phyloP scores from a whole-genome alignment of 2,113 vertebrate species.

The Acrocephalus arundinaceus region DNA sequence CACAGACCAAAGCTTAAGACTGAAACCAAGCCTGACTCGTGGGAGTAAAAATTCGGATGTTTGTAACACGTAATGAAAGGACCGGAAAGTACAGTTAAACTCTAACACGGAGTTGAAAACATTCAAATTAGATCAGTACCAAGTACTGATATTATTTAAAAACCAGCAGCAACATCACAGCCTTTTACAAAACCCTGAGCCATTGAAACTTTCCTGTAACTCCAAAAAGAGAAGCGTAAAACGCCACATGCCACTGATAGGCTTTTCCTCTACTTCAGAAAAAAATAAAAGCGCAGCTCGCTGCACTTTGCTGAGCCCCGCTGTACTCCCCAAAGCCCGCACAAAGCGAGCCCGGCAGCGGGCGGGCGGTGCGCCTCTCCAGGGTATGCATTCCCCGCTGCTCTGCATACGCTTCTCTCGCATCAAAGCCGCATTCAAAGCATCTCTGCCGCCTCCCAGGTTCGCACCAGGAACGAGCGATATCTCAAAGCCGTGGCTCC shows the following conservation, averaged over 20 bases:
- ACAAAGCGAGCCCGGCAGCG: not conserved
- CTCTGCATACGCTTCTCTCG: not conserved
- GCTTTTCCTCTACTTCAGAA: fast-evolving
- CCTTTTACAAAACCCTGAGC: not conserved
- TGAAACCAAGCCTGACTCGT: not conserved
- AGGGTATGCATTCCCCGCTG: not conserved
- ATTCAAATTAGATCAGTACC: too few relatives aligned
- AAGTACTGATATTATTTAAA: not conserved
- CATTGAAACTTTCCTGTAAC: not conserved
- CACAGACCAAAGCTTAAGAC: not conserved
- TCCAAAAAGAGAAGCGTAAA: not conserved
- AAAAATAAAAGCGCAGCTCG: too few relatives aligned
- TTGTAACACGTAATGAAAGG: fast-evolving
- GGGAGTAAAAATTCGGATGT: not conserved
- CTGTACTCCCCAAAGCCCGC: fast-evolving
- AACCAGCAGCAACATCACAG: not conserved
- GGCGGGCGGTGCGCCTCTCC: not conserved
- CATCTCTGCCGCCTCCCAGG: not conserved
- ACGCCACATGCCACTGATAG: fast-evolving
- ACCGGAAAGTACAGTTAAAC: not conserved
- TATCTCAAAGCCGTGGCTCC: not conserved
- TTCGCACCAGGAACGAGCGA: not conserved
- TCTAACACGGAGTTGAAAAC: not conserved
- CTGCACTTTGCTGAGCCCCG: fast-evolving
- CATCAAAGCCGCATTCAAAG: not conserved